A percentile compares a stretch with the other conserved stretches of the same genome.
Conservation (phyloP, 2,797 vertebrate genomes). For the Gastrophryne carolinensis region DNA sequence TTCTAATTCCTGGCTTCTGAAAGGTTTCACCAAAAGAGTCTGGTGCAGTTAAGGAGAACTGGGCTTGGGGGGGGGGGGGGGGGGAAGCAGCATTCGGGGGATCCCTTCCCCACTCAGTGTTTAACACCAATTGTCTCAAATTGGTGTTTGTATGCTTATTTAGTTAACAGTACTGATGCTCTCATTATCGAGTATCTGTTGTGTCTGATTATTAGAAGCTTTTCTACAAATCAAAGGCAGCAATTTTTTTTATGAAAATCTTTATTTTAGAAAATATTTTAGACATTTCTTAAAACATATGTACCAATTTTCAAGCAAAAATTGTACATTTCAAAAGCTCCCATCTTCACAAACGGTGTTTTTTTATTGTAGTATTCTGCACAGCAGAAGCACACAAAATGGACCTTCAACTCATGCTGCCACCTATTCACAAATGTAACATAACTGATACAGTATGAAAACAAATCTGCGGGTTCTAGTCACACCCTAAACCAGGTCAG, state of each 20-base stretch:
- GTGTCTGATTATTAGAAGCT: no score
- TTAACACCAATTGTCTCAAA: no score
- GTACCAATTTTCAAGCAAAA: slow-evolving; percentile 66
- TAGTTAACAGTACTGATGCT: no score
- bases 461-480: neutral
- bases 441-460: neutral
- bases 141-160: no score
- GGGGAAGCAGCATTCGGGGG: no score
- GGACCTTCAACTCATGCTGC: neutral
- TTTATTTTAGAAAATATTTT: slow-evolving; percentile 5
- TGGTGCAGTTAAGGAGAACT: no score
- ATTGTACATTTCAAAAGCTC: slow-evolving; percentile 59
- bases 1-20: no score
- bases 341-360: slow-evolving; percentile 59
- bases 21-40: no score
- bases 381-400: slow-evolving; percentile 69
- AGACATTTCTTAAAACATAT: slow-evolving; percentile 49
- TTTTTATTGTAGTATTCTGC: slow-evolving; percentile 65
- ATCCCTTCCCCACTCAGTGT: no score
- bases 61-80: no score
- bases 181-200: no score
- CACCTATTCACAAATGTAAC: neutral
- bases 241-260: neutral
- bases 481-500: neutral
- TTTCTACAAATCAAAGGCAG: no score